Conservation (phyloP, 2,113 vertebrate species). For the Cisticola juncidis region DNA sequence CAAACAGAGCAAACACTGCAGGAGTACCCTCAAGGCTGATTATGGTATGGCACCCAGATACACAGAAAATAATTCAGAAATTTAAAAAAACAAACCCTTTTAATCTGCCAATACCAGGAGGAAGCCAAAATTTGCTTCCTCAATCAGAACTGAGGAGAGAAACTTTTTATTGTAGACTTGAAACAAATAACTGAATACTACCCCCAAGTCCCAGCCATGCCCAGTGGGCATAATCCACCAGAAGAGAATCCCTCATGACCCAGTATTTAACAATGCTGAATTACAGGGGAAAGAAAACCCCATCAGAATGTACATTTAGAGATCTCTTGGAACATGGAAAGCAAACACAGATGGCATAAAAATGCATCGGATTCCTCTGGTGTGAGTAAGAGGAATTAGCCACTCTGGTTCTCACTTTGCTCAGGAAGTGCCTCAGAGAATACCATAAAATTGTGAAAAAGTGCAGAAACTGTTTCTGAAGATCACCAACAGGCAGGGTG, state of each 20-base stretch:
- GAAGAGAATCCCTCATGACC: not conserved
- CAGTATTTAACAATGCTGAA: not conserved
- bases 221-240: not conserved
- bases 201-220: not conserved
- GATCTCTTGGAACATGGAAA: conserved; percentile 12
- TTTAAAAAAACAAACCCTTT: not conserved
- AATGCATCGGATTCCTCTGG: conserved; percentile 3
- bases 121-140: not conserved
- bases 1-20: not conserved
- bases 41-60: not conserved
- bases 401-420: not conserved
- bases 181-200: not conserved
- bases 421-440: not conserved
- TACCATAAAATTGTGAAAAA: not conserved
- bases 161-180: not conserved
- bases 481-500: not conserved
- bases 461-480: not conserved
- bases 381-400: conserved; percentile 31
- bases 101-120: not conserved
- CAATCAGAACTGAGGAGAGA: not conserved
- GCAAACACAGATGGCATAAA: conserved; percentile 16
- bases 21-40: not conserved
- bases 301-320: not conserved
- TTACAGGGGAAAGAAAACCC: not conserved
- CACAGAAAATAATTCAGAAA: not conserved